Base-by-base conservation (phyloP, 1,140 invertebrate species). In the Drepana arcuata region DNA sequence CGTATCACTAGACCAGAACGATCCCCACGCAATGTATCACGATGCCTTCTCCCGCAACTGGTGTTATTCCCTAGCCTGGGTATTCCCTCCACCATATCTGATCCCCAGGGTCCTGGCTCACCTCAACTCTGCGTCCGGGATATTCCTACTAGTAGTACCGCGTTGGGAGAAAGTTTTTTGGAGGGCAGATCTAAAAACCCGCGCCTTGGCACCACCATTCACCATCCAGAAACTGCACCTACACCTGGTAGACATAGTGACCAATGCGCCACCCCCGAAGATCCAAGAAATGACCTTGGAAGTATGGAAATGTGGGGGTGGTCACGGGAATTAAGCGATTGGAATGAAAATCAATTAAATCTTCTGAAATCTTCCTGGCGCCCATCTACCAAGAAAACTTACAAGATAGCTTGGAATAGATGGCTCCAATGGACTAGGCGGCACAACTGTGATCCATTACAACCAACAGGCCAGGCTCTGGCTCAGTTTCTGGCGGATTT, bases 11-110 rank as follows among this genome's bases (percentile, higher is more conserved):
- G 34, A 36, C 14, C 10, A 27, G 15, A 27, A 16, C 10, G 34
- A 35, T 14, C 34, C 6, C 3, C 23, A 26, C 26, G 34, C 34
- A 1, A 7, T 35, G 16, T 35, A 10, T 34, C 47, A 47, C 37
- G 52, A 68, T 24, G 65, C 61, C 1, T 69, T 75, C 52, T 40
- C 47, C 34, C 48, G 14, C 10, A 26, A 6, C 1, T 77, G 72
- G 67, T 9, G 48, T n/a, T 71, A 40, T 54, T 34, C 16, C 2
- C 58, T 72, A 16, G 66, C 40, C 0, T 73, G 67, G 57, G n/a
- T 71, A 15, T 77, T 77, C 24, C 69, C 72, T 4, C 63, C 63
- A 6, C 59, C 59, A 2, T 35, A 34, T 9, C 32, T 58, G 18
- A 50, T 63, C 1, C 50, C 54, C 1, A 33, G 15, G 3, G 48